These are phyloP conservation scores for Coreius guichenoti DNA, from an alignment of 2,797 vertebrate genomes.

Conservation along the genomic window DNA sequence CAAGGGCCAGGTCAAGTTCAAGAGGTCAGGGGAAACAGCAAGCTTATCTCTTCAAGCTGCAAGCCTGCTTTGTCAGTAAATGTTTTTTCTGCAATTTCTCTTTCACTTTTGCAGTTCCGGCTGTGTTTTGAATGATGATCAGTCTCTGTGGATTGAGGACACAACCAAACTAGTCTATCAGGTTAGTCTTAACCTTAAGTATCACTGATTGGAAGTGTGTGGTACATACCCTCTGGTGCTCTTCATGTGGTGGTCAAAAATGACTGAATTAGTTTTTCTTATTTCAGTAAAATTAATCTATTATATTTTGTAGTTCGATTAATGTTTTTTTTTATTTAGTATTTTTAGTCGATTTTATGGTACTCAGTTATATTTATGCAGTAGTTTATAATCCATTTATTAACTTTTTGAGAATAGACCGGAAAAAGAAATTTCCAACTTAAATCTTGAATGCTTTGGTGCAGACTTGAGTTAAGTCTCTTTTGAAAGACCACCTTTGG, in stretches of 20 bases:
- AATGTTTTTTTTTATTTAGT: not conserved
- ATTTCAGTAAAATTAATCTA: no score
- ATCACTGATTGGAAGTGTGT: not conserved
- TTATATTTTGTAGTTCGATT: no score
- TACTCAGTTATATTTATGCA: not conserved
- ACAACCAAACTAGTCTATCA: conserved; percentile 97
- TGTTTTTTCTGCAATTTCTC: not conserved
- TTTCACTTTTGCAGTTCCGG: conserved; percentile 82
- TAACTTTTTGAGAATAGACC: not conserved
- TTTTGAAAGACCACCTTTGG: no score
- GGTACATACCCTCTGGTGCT: not conserved
- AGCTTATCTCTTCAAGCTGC: not conserved
- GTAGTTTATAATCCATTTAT: not conserved
- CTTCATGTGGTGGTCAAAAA: no score
- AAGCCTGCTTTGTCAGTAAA: not conserved
- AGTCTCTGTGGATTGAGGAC: conserved; percentile 95
- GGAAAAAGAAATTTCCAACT: no score
- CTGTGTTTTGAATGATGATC: conserved; percentile 93
- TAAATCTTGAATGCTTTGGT: not conserved
- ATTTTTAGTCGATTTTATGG: not conserved
- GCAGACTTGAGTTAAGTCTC: not conserved
- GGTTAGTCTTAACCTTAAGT: conserved; percentile 76
- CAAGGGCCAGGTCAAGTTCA: conserved; percentile 98
- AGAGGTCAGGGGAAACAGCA: conserved; percentile 82
- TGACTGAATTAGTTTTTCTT: no score